Evolutionary conservation across 2,113 vertebrate species (phyloP).

Genomic region (Bos indicus): DNA sequence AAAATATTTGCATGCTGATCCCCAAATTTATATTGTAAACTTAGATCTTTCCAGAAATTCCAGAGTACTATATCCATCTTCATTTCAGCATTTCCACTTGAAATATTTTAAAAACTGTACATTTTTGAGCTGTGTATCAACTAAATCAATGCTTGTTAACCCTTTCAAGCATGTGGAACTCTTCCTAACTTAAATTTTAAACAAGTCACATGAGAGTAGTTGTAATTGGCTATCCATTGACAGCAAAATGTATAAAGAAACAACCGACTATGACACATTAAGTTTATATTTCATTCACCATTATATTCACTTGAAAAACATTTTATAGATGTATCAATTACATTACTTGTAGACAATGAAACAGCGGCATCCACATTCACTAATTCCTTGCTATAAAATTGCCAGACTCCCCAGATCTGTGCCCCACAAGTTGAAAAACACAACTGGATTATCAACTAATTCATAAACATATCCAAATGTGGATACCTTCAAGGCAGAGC

Average conservation of each 20-base stretch:
- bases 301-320: not conserved
- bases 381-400: not conserved
- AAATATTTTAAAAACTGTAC: not conserved
- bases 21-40: not conserved
- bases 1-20: not conserved
- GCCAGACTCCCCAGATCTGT: not conserved
- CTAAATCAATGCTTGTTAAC: not conserved
- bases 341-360: not conserved
- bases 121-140: not conserved
- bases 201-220: not conserved
- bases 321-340: not conserved
- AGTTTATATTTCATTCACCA: not conserved
- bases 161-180: not conserved
- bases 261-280: not conserved
- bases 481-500: not conserved
- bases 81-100: not conserved
- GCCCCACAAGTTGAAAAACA: not conserved
- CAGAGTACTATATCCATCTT: not conserved
- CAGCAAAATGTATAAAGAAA: not conserved
- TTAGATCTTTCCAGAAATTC: not conserved
- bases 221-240: not conserved
- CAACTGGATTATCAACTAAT: not conserved
- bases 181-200: not conserved
- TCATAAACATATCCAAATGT: not conserved
- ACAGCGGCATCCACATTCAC: not conserved